Base-by-base conservation (phyloP, 2,113 vertebrate species). In the Pagrus major region DNA sequence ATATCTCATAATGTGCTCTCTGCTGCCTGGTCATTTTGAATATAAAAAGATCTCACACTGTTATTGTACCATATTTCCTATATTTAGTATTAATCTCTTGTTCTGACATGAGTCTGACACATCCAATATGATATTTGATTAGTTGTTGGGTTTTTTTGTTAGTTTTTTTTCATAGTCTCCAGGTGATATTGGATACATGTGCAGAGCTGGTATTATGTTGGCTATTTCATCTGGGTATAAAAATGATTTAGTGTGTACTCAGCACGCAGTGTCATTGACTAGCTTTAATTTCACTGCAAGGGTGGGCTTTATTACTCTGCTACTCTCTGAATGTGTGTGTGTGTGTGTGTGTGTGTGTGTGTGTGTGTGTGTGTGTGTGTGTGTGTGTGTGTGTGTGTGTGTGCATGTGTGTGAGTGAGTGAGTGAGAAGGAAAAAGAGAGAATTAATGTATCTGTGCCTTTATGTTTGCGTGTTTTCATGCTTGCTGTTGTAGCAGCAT, bases 171-270 rank as follows among this genome's bases (percentile, higher is more conserved):
- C 74, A 66, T 54, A 67, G 87, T 92, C 90, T 92, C 92, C 85
- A 91, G 89, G 92, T 92, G 85, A 91, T 93, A 91, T 91, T 89
- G 86, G 75, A 84, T 89, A 88, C 88, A 92, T 92, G 84, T 90
- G 86, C 84, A 63, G 80, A 83, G 84, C 86, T 86, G 74, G 85
- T 93, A 91, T 93, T 93, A 91, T 91, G 87, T 89, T 81, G 85
- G 84, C 88, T 92, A 87, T 94, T 95, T 92, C 91, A 93, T 94
- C 90, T 88, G 86, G 89, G 86, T 91, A 93, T 94, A 94, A 95
- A 94, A 93, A 94, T 95, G 94, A 95, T 95, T 94, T 95, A 94
- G 92, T 91, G 89, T 86, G 88, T 93, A 86, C 93, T 93, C 88
- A 75, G 90, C 90, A 90, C 88, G 88, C 90, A 77, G 88, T 92